Evolutionary conservation across 2,888 invertebrate genomes (phyloP).

Genomic region (Hybos culiciformis): DNA sequence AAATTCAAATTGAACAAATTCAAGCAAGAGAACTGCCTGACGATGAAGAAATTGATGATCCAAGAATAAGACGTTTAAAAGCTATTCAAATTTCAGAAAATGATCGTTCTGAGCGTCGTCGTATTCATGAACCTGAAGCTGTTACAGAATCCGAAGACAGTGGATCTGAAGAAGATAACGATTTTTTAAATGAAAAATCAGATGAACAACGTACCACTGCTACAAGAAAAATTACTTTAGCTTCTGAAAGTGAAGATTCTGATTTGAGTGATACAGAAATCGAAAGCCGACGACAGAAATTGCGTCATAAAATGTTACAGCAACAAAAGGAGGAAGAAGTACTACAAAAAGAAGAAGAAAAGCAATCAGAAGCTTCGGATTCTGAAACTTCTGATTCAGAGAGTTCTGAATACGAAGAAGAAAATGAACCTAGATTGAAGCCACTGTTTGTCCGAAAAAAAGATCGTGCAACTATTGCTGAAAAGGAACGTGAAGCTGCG

Average conservation of each 20-base stretch:
- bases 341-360: slow-evolving; percentile 42
- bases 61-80: slow-evolving; percentile 59
- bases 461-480: slow-evolving; percentile 89
- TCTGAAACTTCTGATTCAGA: slow-evolving; percentile 67
- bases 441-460: slow-evolving; percentile 89
- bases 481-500: slow-evolving; percentile 77
- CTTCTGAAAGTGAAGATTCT: slow-evolving; percentile 53
- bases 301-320: slow-evolving; percentile 51
- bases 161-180: slow-evolving; percentile 29
- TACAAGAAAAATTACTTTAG: slow-evolving; percentile 33
- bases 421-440: slow-evolving; percentile 81
- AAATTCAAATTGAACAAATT: slow-evolving; percentile 14
- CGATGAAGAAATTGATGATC: slow-evolving; percentile 56
- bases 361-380: slow-evolving; percentile 47
- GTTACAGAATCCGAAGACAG: slow-evolving; percentile 39
- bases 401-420: slow-evolving; percentile 76
- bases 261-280: slow-evolving; percentile 76
- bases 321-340: slow-evolving; percentile 62
- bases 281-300: slow-evolving; percentile 58
- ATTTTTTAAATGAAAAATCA: slow-evolving; percentile 36
- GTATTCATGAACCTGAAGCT: slow-evolving; percentile 54
- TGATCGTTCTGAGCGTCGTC: slow-evolving; percentile 41
- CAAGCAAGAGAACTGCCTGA: slow-evolving; percentile 6
- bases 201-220: slow-evolving; percentile 29
- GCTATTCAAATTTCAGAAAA: slow-evolving; percentile 36